Conservation (phyloP, 2,797 vertebrate genomes). For the Pyrocephalus nanus region DNA sequence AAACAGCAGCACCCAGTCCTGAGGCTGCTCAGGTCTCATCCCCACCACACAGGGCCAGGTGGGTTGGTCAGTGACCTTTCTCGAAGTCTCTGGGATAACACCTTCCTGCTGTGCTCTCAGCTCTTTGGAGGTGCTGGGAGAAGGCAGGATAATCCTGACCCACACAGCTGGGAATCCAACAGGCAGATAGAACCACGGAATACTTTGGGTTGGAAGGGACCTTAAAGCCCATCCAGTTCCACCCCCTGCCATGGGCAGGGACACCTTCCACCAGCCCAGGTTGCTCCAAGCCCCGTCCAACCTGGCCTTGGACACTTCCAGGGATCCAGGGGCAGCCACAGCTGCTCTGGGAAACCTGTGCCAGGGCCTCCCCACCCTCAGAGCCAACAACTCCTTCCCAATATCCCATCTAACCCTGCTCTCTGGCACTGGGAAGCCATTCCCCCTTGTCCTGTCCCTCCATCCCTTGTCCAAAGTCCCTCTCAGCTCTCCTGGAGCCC, state of each 20-base stretch:
- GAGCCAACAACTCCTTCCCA: not conserved
- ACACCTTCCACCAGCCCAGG: not conserved
- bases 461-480: not conserved
- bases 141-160: not conserved
- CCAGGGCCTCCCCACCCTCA: not conserved
- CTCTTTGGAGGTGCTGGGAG: not conserved
- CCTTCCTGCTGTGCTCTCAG: not conserved
- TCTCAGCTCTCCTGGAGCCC: not conserved
- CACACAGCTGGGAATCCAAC: not conserved
- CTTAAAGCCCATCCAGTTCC: not conserved
- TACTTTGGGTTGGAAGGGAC: not conserved
- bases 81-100: rapidly evolving
- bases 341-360: not conserved
- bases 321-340: not conserved
- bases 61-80: rapidly evolving
- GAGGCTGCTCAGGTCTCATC: not conserved
- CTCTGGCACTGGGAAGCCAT: not conserved
- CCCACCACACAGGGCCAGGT: not conserved
- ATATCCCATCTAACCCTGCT: not conserved
- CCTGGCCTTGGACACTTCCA: not conserved
- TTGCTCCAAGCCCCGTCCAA: not conserved
- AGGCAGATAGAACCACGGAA: not conserved
- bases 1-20: not conserved
- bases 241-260: not conserved
- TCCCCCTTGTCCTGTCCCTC: not conserved